Conservation (phyloP, 1,140 invertebrate species). For the Dendrolimus kikuchii region DNA sequence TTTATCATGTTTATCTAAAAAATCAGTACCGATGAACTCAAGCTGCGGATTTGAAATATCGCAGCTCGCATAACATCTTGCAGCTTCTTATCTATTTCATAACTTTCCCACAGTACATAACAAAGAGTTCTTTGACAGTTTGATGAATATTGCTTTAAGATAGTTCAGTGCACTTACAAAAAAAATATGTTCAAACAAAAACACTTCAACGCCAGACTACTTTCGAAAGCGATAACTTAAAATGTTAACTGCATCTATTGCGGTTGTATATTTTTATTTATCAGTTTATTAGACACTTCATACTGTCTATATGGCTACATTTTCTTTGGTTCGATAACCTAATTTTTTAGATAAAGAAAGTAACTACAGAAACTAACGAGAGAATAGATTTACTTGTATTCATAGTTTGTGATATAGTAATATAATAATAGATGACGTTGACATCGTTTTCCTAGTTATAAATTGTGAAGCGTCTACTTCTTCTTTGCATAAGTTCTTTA, state of each 20-base stretch:
- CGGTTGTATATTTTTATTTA: slow-evolving; percentile 5
- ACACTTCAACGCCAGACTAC: slow-evolving; percentile 6
- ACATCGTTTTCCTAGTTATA: too few species aligned
- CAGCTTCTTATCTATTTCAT: slow-evolving; percentile 7
- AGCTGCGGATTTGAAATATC: too few species aligned
- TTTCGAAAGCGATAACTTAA: slow-evolving; percentile 11
- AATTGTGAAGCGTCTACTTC: too few species aligned
- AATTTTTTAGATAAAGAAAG: too few species aligned
- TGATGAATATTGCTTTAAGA: slow-evolving; percentile 1
- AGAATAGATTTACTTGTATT: too few species aligned
- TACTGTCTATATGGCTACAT: slow-evolving; percentile 1
- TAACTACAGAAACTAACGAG: too few species aligned
- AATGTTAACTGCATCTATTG: slow-evolving; percentile 1
- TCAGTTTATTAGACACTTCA: slow-evolving; percentile 8
- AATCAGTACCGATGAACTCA: too few species aligned
- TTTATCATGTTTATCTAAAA: too few species aligned
- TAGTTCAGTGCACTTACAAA: slow-evolving; percentile 8
- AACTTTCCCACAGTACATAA: slow-evolving; percentile 19
- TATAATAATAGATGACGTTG: too few species aligned
- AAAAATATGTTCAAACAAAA: slow-evolving; percentile 14
- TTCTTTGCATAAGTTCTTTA: too few species aligned
- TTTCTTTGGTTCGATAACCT: not conserved
- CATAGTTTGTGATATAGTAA: too few species aligned
- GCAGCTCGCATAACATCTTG: too few species aligned
- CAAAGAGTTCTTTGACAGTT: slow-evolving; percentile 18